Evolutionary conservation across 2,113 vertebrate species (phyloP).

Genomic region (Mobula hypostoma): DNA sequence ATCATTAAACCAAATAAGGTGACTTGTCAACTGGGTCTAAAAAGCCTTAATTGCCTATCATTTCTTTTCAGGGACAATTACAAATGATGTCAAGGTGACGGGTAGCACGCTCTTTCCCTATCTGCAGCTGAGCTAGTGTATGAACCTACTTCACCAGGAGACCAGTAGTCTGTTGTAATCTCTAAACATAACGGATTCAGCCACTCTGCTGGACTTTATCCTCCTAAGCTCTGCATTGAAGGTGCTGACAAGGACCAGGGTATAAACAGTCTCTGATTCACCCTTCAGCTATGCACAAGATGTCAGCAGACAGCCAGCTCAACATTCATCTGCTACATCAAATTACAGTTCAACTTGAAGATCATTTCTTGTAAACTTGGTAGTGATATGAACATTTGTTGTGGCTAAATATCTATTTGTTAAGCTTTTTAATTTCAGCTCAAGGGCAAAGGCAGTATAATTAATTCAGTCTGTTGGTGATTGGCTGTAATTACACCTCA

Average conservation of each 20-base stretch:
- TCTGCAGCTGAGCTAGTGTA: slow-evolving; percentile 40
- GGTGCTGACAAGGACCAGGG: slow-evolving; percentile 60
- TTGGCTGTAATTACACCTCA: not conserved
- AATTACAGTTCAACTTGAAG: slow-evolving; percentile 21
- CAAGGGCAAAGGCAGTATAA: not conserved
- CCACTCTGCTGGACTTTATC: slow-evolving; percentile 54
- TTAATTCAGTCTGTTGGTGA: not conserved
- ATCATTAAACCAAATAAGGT: not conserved
- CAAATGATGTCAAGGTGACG: slow-evolving; percentile 35
- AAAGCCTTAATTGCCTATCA: not conserved
- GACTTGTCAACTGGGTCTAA: not conserved
- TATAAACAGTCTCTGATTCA: slow-evolving; percentile 60
- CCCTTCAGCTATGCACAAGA: slow-evolving; percentile 50
- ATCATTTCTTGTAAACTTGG: not conserved
- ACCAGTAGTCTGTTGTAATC: slow-evolving; percentile 52
- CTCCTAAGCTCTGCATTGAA: slow-evolving; percentile 43
- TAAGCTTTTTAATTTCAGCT: not conserved
- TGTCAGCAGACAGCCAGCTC: slow-evolving; percentile 43
- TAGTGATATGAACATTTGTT: not conserved
- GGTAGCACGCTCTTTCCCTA: slow-evolving; percentile 43
- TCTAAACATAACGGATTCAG: slow-evolving; percentile 41
- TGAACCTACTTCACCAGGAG: not conserved
- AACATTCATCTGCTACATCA: slow-evolving; percentile 41
- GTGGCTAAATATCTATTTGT: not conserved
- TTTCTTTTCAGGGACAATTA: not conserved